Percentiles rank a stretch among this genome's conserved stretches.
Evolutionary conservation across 1,140 invertebrate genomes (phyloP).

Genomic region (Vanessa atalanta): DNA sequence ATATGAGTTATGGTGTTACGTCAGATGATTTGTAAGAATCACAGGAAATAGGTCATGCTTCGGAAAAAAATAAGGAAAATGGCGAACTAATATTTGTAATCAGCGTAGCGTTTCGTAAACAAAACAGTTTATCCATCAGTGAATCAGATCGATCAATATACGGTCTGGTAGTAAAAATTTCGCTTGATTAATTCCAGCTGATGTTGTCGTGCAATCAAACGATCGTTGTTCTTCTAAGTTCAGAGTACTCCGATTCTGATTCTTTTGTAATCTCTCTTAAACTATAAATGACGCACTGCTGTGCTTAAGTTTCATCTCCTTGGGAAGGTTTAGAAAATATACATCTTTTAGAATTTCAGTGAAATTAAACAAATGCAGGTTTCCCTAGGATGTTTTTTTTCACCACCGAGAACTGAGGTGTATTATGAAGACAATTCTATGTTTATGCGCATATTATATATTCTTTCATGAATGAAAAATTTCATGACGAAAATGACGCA

Average conservation of each 20-base stretch:
- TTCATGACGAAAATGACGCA: too few species aligned
- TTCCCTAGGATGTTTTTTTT: too few species aligned
- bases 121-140: constrained; percentile 32
- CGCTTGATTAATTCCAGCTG: constrained; percentile 33
- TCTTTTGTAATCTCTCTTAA: too few species aligned
- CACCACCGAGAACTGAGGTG: too few species aligned
- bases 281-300: too few species aligned
- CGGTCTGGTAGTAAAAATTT: constrained; percentile 34
- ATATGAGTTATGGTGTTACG: constrained; percentile 33
- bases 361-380: too few species aligned
- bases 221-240: constrained; percentile 3
- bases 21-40: constrained; percentile 33
- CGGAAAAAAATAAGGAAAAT: constrained; percentile 36
- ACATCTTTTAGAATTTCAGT: too few species aligned
- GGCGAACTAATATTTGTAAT: constrained; percentile 36
- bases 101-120: constrained; percentile 34
- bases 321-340: too few species aligned
- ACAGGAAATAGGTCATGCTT: constrained; percentile 23
- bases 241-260: background rate
- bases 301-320: too few species aligned
- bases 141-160: constrained; percentile 29
- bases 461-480: too few species aligned
- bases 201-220: constrained; percentile 31
- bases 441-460: too few species aligned
- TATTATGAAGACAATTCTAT: too few species aligned